phyloP scores from a whole-genome alignment of 2,113 vertebrate species.

The Scytalopus superciliaris region DNA sequence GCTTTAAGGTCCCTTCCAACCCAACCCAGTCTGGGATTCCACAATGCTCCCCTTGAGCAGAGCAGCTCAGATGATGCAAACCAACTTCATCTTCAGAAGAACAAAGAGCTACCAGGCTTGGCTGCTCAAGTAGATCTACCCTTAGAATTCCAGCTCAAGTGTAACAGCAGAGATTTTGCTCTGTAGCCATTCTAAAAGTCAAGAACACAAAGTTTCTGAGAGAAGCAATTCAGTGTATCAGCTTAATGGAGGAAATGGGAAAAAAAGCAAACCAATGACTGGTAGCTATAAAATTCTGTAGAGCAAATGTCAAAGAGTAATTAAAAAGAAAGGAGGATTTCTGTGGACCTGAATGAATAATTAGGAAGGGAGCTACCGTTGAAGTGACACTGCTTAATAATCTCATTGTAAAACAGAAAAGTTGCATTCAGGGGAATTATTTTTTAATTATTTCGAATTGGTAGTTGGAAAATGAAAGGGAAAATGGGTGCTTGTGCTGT shows the following conservation, averaged over 20 bases:
- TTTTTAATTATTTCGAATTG: slow-evolving; percentile 57
- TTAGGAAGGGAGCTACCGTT: not conserved
- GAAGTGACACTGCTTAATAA: slow-evolving; percentile 38
- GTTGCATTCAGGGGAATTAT: slow-evolving; percentile 24
- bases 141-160: not conserved
- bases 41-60: fast-evolving
- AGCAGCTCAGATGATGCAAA: not conserved
- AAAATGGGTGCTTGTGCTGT: slow-evolving; percentile 9
- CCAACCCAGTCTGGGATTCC: not conserved
- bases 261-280: not conserved
- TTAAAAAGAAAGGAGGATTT: slow-evolving; percentile 32
- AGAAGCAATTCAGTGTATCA: not conserved
- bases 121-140: not conserved
- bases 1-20: not conserved
- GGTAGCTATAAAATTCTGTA: not conserved
- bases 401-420: slow-evolving; percentile 40
- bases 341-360: slow-evolving; percentile 20
- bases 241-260: not conserved
- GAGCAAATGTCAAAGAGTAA: slow-evolving; percentile 39
- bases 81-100: not conserved
- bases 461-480: slow-evolving; percentile 26
- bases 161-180: not conserved
- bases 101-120: not conserved
- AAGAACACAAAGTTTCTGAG: not conserved
- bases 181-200: not conserved